Conservation (phyloP, 2,888 invertebrate genomes). For the Hyposoter dolosus region DNA sequence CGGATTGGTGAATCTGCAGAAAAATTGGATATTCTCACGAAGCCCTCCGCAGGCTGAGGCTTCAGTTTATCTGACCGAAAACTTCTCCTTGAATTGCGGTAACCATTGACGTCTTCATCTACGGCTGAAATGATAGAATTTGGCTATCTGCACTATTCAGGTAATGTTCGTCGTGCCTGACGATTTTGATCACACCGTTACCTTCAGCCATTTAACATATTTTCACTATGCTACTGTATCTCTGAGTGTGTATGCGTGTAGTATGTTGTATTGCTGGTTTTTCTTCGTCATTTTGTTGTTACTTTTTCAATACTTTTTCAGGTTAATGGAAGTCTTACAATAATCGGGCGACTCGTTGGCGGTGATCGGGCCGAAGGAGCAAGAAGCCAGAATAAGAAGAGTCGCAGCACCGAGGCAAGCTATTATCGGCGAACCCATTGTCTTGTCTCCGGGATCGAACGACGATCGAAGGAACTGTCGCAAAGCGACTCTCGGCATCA, state of each 20-base stretch:
- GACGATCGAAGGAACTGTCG: conserved; percentile 72
- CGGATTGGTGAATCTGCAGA: neutral
- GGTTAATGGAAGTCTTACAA: conserved; percentile 67
- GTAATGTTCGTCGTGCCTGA: conserved; percentile 12
- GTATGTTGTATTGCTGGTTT: neutral
- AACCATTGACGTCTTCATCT: neutral
- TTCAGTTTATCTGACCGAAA: neutral
- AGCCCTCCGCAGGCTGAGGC: conserved; percentile 19
- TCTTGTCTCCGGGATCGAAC: conserved; percentile 72
- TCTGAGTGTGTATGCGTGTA: conserved; percentile 5
- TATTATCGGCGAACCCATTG: conserved; percentile 70
- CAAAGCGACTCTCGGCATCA: conserved; percentile 69
- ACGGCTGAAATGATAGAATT: conserved; percentile 57
- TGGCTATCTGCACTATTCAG: conserved; percentile 53
- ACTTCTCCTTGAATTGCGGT: neutral
- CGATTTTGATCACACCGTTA: conserved; percentile 29
- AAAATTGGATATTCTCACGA: conserved; percentile 42
- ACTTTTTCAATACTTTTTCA: conserved; percentile 27
- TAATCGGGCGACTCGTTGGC: conserved; percentile 53
- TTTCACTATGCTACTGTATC: neutral
- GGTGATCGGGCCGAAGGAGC: conserved; percentile 64
- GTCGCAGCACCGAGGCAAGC: conserved; percentile 69
- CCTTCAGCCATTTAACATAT: conserved; percentile 12
- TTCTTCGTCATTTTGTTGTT: conserved; percentile 6
- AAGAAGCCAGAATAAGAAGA: conserved; percentile 68